Percentiles rank a stretch among this genome's conserved stretches.
Conservation (phyloP, 2,888 invertebrate species). For the Pyrochroa serraticornis region DNA sequence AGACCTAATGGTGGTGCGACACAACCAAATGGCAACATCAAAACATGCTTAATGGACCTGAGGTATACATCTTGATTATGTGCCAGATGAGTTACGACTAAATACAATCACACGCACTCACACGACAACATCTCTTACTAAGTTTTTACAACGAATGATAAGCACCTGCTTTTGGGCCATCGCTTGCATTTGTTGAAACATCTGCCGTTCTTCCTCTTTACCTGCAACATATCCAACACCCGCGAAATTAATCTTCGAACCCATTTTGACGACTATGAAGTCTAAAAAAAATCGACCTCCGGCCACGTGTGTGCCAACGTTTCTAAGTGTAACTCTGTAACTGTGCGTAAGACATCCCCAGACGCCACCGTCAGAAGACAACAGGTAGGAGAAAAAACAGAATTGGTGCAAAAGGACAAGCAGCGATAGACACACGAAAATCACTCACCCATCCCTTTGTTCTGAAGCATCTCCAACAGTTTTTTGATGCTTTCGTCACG, state of each 20-base stretch:
- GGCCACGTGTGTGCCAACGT: constrained; percentile 33
- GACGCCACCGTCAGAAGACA: constrained; percentile 39
- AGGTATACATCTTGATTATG: constrained; percentile 45
- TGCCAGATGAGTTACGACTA: constrained; percentile 49
- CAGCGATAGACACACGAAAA: constrained; percentile 32
- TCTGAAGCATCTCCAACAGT: constrained; percentile 96
- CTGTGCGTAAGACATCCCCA: constrained; percentile 48
- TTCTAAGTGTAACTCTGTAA: constrained; percentile 44
- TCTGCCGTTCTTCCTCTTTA: constrained; percentile 94
- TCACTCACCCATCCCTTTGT: constrained; percentile 92
- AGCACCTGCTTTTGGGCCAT: constrained; percentile 96
- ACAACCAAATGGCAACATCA: constrained; percentile 40
- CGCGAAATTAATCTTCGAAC: constrained; percentile 50
- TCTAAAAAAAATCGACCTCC: constrained; percentile 42
- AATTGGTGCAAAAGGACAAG: constrained; percentile 34
- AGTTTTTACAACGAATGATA: constrained; percentile 40
- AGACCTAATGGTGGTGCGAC: constrained; percentile 9
- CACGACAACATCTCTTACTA: constrained; percentile 35
- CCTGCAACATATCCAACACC: constrained; percentile 70
- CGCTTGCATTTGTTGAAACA: constrained; percentile 96
- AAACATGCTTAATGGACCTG: constrained; percentile 42
- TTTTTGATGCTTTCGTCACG: constrained; percentile 99
- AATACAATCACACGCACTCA: constrained; percentile 44
- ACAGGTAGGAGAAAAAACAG: constrained; percentile 13
- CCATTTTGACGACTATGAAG: constrained; percentile 31